Evolutionary conservation across 1,140 invertebrate species (phyloP), one percentile per base, ranked within the genome.

Genomic region (Colletes latitarsis): DNA sequence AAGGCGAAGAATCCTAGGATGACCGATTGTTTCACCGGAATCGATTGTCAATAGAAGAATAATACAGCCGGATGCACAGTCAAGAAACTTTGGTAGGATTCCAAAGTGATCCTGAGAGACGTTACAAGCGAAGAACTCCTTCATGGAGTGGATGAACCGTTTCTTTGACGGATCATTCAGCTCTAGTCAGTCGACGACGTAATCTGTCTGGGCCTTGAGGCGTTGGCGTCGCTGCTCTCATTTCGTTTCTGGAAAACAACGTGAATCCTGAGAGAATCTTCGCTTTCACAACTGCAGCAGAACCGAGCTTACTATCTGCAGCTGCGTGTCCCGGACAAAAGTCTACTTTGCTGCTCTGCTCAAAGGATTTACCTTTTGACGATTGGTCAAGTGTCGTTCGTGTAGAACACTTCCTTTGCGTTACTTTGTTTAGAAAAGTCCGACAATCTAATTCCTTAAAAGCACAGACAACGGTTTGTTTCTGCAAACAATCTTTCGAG

Each of bases 161-260:
- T 79, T 88, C 89, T 90, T 90, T 90, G 88, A 85, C 81, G 89
- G 87, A 89, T 90, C 88, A 87, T 88, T 84, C 82, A 79, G 81
- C 86, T 84, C 81, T 68, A 88, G 88, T 88, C 87, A 69, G 78
- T 83, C 86, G 87, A 70, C 84, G 84, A 82, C 82, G 85, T 89
- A 90, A 90, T 90, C 89, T 87, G 89, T 88, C 88, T 90, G 82
- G 84, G 73, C 81, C 88, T 84, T 64, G 77, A 77, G 85, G 85
- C 83, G 75, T 71, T 77, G 76, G 73, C 74, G 84, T 75, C 77
- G 58, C 30, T 79, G 46, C 76, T 83, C 77, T 30, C 68, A 77
- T 78, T 88, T 88, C 84, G 82, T 88, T 86, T 86, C 82, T 55
- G 41, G 67, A 75, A 85, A 82, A 64, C 79, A 84, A 72, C 82